Base-by-base conservation (phyloP, 1,140 invertebrate genomes). In the Trichonephila clavipes region DNA sequence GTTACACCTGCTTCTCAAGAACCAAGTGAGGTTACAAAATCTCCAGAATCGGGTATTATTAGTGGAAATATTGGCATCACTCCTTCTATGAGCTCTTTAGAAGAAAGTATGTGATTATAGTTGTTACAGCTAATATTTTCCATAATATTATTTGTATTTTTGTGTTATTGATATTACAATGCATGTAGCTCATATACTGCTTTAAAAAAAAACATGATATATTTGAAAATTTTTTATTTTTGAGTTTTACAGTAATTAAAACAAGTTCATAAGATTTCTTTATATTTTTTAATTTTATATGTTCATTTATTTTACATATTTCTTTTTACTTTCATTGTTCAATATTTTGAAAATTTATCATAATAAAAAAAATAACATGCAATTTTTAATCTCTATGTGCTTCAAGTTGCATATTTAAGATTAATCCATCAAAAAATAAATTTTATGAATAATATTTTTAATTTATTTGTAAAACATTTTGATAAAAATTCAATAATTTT, bases 11-110 rank as follows among this genome's bases (percentile, higher is more conserved):
- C 24, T 18, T 77, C 72, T 34, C 51, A 81, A 18, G 44, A 61
- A 59, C 21, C 51, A 24, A 66, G n/a, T 81, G 89, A 81, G n/a
- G 44, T 44, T 61, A n/a, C 66, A 21, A 93, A 88, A 64, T 77
- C 92, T 64, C 92, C 92, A 24, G 92, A 93, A n/a, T 93, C 92
- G 5, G 51, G 14, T 82, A 69, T 62, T 58, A 82, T 69, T 16
- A 82, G 58, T 69, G 86, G 66, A 81, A 93, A 93, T 81, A 88
- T 88, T 44, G 92, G 92, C 19, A 62, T 93, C 5, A 93, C 92
- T 16, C 92, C 64, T 58, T 93, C 92, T 51, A 81, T 93, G 28
- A 93, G 92, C 28, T 93, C 92, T 88, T 44, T 93, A 88, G 92
- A 93, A 77, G 92, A 93, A 93, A 93, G 92, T 93, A 93, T 28